These are phyloP conservation scores for Coranthus polyacanthus DNA, from an alignment of 2,797 vertebrate genomes.

Conservation along the genomic window DNA sequence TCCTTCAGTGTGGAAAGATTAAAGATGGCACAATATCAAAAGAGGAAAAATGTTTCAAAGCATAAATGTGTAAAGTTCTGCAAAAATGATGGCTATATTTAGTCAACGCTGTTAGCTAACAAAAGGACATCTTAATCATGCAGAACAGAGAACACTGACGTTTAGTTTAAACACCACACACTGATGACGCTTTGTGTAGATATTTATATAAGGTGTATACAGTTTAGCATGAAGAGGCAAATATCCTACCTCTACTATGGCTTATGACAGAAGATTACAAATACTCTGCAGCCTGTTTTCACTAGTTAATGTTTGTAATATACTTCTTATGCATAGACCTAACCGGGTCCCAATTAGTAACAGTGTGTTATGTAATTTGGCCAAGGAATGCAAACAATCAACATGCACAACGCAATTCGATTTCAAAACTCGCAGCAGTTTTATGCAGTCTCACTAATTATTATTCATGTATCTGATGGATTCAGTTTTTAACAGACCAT, in stretches of 20 bases:
- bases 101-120: slow-evolving; percentile 5
- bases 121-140: slow-evolving; percentile 53
- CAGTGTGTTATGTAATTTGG: too few relatives aligned
- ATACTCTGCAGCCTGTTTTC: slow-evolving; percentile 48
- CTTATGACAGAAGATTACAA: slow-evolving; percentile 55
- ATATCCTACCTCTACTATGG: slow-evolving; percentile 49
- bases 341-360: slow-evolving; percentile 27
- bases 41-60: slow-evolving; percentile 1
- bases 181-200: slow-evolving; percentile 64
- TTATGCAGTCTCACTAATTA: background rate
- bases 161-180: slow-evolving; percentile 67
- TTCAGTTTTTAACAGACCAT: slow-evolving; percentile 2
- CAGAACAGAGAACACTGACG: slow-evolving; percentile 58
- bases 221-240: slow-evolving; percentile 38
- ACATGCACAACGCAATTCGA: slow-evolving; percentile 13
- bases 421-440: slow-evolving; percentile 1
- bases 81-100: background rate
- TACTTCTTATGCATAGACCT: slow-evolving; percentile 51
- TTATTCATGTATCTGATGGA: background rate
- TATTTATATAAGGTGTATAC: slow-evolving; percentile 47
- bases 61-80: slow-evolving; percentile 13
- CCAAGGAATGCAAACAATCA: slow-evolving; percentile 33
- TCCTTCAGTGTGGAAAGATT: slow-evolving; percentile 35
- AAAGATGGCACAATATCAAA: slow-evolving; percentile 50
- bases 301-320: slow-evolving; percentile 26